A percentile compares a stretch with the other conserved stretches of the same genome.
Evolutionary conservation across 2,797 vertebrate genomes (phyloP).

Genomic region (Phrynocephalus guinanensis): DNA sequence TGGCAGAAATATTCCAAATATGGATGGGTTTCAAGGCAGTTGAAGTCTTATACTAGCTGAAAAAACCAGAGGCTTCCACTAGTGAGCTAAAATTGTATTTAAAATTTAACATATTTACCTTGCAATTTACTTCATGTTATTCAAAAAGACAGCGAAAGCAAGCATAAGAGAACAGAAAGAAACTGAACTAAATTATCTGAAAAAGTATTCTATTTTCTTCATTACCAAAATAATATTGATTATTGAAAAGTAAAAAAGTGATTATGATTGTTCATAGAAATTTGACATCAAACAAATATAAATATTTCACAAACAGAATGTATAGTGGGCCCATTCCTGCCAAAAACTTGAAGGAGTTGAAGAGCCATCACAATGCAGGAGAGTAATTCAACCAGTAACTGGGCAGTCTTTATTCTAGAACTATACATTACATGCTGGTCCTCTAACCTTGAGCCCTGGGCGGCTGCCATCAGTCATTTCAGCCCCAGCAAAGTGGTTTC

Average conservation of each 20-base stretch:
- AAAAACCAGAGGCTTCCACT: neutral
- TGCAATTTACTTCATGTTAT: neutral
- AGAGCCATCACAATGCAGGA: too few relatives aligned
- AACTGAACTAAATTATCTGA: slow-evolving; percentile 43
- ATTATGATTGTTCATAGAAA: neutral
- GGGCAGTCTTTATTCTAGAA: too few relatives aligned
- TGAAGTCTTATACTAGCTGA: too few relatives aligned
- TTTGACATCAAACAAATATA: slow-evolving; percentile 2
- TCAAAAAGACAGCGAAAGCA: slow-evolving; percentile 7
- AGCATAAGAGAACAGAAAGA: neutral
- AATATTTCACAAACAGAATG: slow-evolving; percentile 43
- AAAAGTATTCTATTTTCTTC: neutral
- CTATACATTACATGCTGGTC: too few relatives aligned
- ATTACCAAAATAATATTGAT: neutral
- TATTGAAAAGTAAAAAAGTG: neutral
- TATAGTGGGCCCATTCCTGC: neutral
- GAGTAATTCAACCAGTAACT: too few relatives aligned
- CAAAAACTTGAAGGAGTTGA: too few relatives aligned
- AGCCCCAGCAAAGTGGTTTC: too few relatives aligned
- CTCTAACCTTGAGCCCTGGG: too few relatives aligned
- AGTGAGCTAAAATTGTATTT: neutral
- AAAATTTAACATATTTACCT: neutral
- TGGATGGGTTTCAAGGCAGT: too few relatives aligned
- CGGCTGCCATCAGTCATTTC: too few relatives aligned
- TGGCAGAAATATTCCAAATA: too few relatives aligned